phyloP scores from a whole-genome alignment of 2,113 vertebrate species.

The Calyptommatus sinebrachiatus region DNA sequence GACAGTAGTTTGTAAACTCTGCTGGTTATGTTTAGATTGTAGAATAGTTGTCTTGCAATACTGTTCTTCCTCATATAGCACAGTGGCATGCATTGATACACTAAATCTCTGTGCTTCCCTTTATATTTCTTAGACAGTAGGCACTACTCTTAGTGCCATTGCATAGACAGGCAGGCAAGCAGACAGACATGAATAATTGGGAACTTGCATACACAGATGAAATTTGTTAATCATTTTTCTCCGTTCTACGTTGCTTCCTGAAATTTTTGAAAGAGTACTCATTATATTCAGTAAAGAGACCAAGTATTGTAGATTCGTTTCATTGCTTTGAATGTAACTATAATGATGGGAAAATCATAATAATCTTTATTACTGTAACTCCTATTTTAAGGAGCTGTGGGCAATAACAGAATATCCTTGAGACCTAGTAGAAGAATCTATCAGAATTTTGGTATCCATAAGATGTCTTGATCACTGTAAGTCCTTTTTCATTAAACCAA shows the following conservation, averaged over 20 bases:
- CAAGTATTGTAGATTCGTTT: background rate
- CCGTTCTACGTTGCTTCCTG: background rate
- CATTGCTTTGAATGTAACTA: background rate
- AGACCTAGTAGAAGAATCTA: background rate
- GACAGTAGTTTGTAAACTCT: background rate
- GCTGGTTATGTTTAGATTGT: too few relatives aligned
- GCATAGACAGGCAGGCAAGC: background rate
- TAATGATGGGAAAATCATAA: background rate
- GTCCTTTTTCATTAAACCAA: too few relatives aligned
- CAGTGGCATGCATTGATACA: too few relatives aligned
- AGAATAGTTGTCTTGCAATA: too few relatives aligned
- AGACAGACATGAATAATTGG: background rate
- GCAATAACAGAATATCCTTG: background rate
- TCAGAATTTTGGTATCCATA: background rate
- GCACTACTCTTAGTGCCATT: background rate
- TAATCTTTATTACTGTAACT: background rate
- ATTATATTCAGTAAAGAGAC: too few relatives aligned
- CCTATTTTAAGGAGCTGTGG: background rate
- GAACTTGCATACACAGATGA: background rate
- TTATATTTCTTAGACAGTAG: background rate
- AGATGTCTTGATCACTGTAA: background rate
- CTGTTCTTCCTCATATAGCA: too few relatives aligned
- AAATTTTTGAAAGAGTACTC: background rate
- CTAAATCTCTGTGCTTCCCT: too few relatives aligned
- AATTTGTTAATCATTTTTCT: background rate